These are phyloP conservation scores for Tenebrio molitor DNA, from an alignment of 1,140 invertebrate species.

Conservation along the genomic window DNA sequence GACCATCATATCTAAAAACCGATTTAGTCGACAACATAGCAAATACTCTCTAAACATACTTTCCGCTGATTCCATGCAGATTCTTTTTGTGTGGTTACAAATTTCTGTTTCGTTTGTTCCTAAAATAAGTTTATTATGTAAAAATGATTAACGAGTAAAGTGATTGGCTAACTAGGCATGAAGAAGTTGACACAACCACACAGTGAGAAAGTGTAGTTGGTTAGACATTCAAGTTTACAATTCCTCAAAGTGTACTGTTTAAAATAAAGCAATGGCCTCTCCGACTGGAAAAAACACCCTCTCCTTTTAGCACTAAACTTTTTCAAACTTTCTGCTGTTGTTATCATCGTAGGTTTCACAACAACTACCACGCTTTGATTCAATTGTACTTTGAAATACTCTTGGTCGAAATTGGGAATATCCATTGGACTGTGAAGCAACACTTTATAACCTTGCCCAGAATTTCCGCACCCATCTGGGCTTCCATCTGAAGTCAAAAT, in stretches of 20 bases:
- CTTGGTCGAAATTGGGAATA: constrained; percentile 29
- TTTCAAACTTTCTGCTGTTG: neutral
- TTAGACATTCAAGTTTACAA: constrained; percentile 44
- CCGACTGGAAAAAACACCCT: constrained; percentile 4
- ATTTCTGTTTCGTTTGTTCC: neutral
- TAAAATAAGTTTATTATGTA: neutral
- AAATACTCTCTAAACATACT: too few species aligned
- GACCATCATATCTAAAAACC: too few species aligned
- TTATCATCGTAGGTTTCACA: constrained; percentile 31
- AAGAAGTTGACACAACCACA: constrained; percentile 46
- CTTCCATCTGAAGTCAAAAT: constrained; percentile 64
- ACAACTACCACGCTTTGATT: constrained; percentile 19
- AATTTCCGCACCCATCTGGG: constrained; percentile 64
- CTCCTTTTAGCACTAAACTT: neutral
- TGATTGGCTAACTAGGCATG: constrained; percentile 19
- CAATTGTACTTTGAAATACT: constrained; percentile 37
- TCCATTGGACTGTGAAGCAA: constrained; percentile 17
- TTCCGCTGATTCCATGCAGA: too few species aligned
- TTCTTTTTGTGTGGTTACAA: too few species aligned
- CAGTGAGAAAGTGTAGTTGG: constrained; percentile 14
- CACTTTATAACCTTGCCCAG: constrained; percentile 35
- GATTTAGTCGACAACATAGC: too few species aligned
- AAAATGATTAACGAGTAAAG: too few species aligned
- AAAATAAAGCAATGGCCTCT: constrained; percentile 17
- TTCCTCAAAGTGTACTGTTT: constrained; percentile 32